Evolutionary conservation across 2,113 vertebrate genomes (phyloP), one percentile per base, ranked within the genome.

Genomic region (Pseudois nayaur): DNA sequence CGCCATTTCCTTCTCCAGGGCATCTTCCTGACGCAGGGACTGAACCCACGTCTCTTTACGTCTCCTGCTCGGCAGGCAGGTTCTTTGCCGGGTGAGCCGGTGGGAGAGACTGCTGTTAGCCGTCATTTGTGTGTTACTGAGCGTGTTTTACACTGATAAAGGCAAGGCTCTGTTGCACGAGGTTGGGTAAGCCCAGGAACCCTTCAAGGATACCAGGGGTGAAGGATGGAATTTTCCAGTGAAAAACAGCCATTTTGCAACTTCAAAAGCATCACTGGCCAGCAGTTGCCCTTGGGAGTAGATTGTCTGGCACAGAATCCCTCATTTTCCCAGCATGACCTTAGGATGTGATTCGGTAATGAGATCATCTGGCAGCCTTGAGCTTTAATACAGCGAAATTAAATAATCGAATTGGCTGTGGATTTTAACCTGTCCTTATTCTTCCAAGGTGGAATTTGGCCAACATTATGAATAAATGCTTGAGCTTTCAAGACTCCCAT

Each of bases 311-410:
- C 96, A 93, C 10, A 48, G 74, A 79, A 54, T 12, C 64, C 31
- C 87, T 74, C 84, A 76, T 97, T 97, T 97, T 93, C 96, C 93
- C 96, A 95, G 93, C 83, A 96, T 94, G 93, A 97, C 95, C 96
- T 97, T 96, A 98, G 96, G 91, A 95, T 98, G 89, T 93, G 96
- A 97, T 97, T 97, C 84, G 79, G 93, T 94, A 97, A 97, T 98
- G 96, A 98, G 96, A 97, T 97, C 97, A 97, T 84, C 95, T 98
- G 97, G 97, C 97, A 98, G 64, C 94, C 93, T 94, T 87, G 93
- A 95, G 52, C 79, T 94, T 88, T 95, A 96, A 93, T 97, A 92
- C 83, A 89, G 91, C 89, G 91, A 97, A 97, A 96, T 97, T 93
- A 96, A 97, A 97, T 97, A 91, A 98, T 45, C 96, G 97, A 96